A percentile compares a stretch with the other conserved stretches of the same genome.
phyloP scores from a whole-genome alignment of 2,113 vertebrate species.

The Phoxinus phoxinus region DNA sequence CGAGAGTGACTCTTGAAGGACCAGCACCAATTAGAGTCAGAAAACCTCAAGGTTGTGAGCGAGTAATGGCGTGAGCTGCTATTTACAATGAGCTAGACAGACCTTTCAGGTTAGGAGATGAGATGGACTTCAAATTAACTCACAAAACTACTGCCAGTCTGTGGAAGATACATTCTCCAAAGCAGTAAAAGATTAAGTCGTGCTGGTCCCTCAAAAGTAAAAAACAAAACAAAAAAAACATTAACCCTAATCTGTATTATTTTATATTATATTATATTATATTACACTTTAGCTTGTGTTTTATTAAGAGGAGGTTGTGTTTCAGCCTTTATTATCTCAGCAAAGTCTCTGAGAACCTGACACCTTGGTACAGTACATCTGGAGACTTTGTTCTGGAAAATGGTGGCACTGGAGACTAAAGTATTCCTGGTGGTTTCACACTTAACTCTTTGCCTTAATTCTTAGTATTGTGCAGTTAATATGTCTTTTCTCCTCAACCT shows the following conservation, averaged over 20 bases:
- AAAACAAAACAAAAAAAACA: too few relatives aligned
- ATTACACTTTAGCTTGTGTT: not conserved
- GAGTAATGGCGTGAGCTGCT: not conserved
- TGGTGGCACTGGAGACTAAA: too few relatives aligned
- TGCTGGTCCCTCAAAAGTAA: not conserved
- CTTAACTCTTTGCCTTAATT: too few relatives aligned
- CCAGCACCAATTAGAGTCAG: not conserved
- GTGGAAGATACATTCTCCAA: not conserved
- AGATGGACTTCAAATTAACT: not conserved
- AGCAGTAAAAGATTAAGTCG: not conserved
- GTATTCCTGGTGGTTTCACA: too few relatives aligned
- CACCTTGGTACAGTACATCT: too few relatives aligned
- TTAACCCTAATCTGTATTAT: too few relatives aligned
- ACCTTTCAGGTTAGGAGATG: not conserved
- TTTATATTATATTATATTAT: too few relatives aligned
- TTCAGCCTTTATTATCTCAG: not conserved
- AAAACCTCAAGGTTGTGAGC: constrained; percentile 4
- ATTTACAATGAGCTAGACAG: not conserved
- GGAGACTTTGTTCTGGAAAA: too few relatives aligned
- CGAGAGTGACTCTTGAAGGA: not conserved
- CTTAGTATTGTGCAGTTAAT: too few relatives aligned
- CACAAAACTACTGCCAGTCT: not conserved
- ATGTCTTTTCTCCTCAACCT: too few relatives aligned
- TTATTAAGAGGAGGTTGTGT: not conserved
- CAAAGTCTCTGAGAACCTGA: not conserved